Percentiles rank a stretch among this genome's conserved stretches.
Evolutionary conservation across 2,888 invertebrate species (phyloP).

Genomic region (Nymphalis polychloros): DNA sequence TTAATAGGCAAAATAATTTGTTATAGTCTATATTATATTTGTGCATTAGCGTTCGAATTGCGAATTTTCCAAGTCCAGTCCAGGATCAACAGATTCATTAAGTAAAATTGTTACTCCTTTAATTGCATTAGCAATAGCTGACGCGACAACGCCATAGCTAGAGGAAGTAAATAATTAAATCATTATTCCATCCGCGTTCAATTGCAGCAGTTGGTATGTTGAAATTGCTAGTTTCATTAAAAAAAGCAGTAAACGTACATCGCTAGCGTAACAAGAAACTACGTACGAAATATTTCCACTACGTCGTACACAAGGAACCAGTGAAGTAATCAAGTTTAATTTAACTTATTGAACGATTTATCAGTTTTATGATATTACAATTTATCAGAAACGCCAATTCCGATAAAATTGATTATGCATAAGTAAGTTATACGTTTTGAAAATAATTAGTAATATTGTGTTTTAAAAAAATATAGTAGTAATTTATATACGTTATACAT

Average conservation of each 20-base stretch:
- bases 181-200: constrained; percentile 23
- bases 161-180: constrained; percentile 23
- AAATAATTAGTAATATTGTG: no score
- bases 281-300: background rate
- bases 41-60: background rate
- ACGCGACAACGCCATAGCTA: constrained; percentile 19
- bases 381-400: no score
- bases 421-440: no score
- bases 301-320: background rate
- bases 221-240: constrained; percentile 22
- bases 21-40: no score
- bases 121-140: constrained; percentile 20
- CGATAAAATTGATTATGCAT: no score
- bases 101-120: constrained; percentile 13
- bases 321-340: background rate
- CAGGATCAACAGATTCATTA: constrained; percentile 14
- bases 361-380: no score
- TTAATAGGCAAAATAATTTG: no score
- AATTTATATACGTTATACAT: no score
- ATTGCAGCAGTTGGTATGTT: constrained; percentile 24
- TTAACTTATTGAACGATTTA: no score
- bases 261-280: constrained; percentile 8
- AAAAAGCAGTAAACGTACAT: constrained; percentile 16
- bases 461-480: no score
- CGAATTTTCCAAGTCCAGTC: background rate